These are phyloP conservation scores for Melanotus villosus DNA, from an alignment of 2,888 invertebrate genomes.

Conservation along the genomic window DNA sequence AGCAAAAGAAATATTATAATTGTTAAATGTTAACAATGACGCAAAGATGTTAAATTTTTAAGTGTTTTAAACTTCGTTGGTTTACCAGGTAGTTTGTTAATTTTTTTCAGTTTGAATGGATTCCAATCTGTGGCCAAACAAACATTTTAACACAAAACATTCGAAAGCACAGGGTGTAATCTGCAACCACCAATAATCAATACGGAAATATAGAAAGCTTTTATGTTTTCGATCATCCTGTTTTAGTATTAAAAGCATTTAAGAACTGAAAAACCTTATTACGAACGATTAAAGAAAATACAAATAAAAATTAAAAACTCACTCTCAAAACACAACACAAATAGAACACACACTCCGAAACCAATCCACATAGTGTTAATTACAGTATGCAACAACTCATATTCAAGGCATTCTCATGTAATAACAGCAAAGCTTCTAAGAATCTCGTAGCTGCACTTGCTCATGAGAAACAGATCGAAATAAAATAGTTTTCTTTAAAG, in stretches of 20 bases:
- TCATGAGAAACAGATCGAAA: conserved; percentile 23
- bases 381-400: background rate
- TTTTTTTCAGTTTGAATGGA: no score
- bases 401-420: background rate
- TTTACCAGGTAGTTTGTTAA: no score
- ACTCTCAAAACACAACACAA: background rate
- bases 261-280: background rate
- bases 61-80: no score
- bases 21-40: no score
- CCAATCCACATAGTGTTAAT: background rate
- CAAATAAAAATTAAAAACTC: background rate
- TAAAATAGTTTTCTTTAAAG: conserved; percentile 18
- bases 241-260: background rate
- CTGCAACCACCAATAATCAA: no score
- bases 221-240: no score
- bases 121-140: no score
- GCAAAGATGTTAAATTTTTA: no score
- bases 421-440: conserved; percentile 2
- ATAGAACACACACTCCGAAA: background rate
- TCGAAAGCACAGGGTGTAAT: no score
- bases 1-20: no score
- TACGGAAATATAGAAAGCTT: no score
- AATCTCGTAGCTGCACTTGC: conserved; percentile 10
- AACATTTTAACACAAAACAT: no score
- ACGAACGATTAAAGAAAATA: background rate